Conservation (phyloP, 2,888 invertebrate genomes). For the Oligia strigilis region DNA sequence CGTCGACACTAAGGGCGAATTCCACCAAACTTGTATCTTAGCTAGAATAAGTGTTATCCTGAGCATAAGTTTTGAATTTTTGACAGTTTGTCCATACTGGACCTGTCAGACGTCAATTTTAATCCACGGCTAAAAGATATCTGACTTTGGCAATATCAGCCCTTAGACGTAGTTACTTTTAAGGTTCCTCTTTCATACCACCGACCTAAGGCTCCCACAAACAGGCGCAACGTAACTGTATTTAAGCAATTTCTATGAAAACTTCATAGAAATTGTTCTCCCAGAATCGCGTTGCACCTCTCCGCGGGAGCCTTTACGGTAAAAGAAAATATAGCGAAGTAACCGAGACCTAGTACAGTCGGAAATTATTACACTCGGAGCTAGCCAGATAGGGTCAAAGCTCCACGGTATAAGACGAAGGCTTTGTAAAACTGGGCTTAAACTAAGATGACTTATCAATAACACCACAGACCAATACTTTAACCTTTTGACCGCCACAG, state of each 20-base stretch:
- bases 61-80: neutral
- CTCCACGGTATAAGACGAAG: neutral
- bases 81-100: neutral
- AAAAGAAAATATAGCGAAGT: neutral
- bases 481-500: neutral
- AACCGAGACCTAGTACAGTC: neutral
- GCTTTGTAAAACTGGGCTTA: neutral
- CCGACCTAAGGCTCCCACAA: neutral
- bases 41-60: neutral
- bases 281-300: neutral
- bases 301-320: neutral
- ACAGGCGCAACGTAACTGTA: neutral
- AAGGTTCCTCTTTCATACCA: neutral
- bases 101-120: neutral
- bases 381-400: neutral
- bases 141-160: neutral
- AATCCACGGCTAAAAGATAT: neutral
- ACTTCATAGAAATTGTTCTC: neutral
- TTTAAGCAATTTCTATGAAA: too few relatives aligned
- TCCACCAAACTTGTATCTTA: neutral
- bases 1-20: neutral
- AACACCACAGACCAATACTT: neutral
- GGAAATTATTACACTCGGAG: neutral
- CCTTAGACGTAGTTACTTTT: neutral
- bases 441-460: neutral